Base-by-base conservation (phyloP, 2,888 invertebrate genomes). In the Trissolcus japonicus region DNA sequence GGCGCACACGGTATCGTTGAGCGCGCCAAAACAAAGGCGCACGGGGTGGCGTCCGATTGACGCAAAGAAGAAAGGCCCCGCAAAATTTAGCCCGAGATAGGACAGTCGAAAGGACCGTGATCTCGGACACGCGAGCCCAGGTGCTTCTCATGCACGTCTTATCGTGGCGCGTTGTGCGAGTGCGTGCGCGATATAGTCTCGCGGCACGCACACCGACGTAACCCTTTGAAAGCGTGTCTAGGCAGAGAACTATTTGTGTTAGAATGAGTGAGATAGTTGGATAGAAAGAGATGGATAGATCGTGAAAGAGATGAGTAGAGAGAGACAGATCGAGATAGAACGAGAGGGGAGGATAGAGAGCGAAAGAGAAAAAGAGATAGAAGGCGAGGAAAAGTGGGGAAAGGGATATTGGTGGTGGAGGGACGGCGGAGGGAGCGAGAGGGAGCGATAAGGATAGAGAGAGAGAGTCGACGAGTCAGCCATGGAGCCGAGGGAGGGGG, bases 211-310 rank as follows among this genome's bases (percentile, higher is more conserved):
- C 65, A 78, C 61, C 61, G 74, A 79, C 77, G 79, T 72, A 80
- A 82, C 81, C 81, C 76, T 81, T 82, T 80, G 61, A 77, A 80
- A 79, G 76, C 77, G 76, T 77, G 78, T 80, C 83, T 83, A 82
- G 83, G 84, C 83, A 84, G 84, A 83, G 84, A 85, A 83, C 86
- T 85, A 86, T 85, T 85, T 84, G 85, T 85, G 85, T 86, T 84
- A 85, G 83, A 85, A 85, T 80, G 82, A 85, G 86, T 80, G 82
- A 85, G 85, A 83, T 83, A 82, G 80, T 80, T 76, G 14, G 41
- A 51, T 41, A 50, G 46, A 55, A 78, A 48, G 75, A 63, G 21
- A 16, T 53, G 21, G 43, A 25, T 40, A 78, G 76, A 72, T 17
- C 2, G 71, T 67, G 79, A 68, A 63, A 66, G 55, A 48, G 25